phyloP scores from a whole-genome alignment of 2,888 invertebrate genomes.

The Linyphia triangularis region DNA sequence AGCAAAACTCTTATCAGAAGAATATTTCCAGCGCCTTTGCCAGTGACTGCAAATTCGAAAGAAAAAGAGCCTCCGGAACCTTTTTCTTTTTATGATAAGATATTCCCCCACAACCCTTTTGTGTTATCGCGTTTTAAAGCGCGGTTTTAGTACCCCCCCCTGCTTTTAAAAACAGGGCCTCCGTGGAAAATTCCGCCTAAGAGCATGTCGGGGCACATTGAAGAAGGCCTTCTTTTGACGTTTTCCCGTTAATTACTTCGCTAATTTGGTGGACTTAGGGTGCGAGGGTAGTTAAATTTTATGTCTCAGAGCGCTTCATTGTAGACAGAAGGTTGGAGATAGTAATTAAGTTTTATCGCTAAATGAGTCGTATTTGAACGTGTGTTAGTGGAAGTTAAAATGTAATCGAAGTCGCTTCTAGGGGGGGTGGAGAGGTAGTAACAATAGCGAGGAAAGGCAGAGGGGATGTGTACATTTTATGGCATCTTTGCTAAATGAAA shows the following conservation, averaged over 20 bases:
- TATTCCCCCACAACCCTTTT: neutral
- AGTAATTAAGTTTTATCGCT: constrained; percentile 56
- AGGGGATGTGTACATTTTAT: no score
- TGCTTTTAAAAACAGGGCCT: neutral
- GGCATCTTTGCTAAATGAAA: no score
- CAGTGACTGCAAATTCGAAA: no score
- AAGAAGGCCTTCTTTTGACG: neutral
- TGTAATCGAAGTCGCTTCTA: no score
- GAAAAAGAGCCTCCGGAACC: neutral
- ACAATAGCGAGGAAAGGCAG: no score
- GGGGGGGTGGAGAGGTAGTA: no score
- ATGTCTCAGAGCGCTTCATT: constrained; percentile 32
- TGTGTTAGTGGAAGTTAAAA: no score
- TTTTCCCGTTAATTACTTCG: neutral
- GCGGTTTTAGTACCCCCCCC: neutral
- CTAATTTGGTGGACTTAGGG: neutral
- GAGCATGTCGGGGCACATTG: no score
- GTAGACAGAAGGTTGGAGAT: neutral
- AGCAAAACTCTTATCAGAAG: no score
- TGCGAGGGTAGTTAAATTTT: constrained; percentile 42
- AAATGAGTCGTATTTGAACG: neutral
- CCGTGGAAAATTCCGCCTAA: no score
- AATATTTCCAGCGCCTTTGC: no score
- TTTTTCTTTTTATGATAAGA: neutral
- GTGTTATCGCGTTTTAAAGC: neutral